Conservation (phyloP, 2,113 vertebrate species). For the Hypocryptadius cinnamomeus region DNA sequence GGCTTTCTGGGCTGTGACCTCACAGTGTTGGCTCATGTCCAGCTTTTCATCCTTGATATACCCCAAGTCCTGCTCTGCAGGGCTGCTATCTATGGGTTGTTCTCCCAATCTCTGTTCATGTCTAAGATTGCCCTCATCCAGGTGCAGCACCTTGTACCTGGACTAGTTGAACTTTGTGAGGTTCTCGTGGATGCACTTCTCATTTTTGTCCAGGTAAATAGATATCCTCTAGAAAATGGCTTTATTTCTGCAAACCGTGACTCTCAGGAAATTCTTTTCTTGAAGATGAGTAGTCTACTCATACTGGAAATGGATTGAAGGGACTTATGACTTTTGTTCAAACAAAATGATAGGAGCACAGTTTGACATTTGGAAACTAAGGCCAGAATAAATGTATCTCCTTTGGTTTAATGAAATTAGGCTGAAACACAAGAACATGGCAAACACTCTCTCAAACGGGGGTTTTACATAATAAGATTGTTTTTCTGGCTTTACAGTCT, state of each 20-base stretch:
- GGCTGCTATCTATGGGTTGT: background rate
- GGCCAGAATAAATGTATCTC: background rate
- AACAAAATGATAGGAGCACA: background rate
- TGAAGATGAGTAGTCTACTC: background rate
- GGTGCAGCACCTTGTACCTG: background rate
- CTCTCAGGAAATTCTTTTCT: background rate
- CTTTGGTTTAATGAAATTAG: background rate
- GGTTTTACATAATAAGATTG: background rate
- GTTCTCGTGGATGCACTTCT: background rate
- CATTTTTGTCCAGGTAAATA: background rate
- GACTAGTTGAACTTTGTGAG: background rate
- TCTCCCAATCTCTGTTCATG: background rate
- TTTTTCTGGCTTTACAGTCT: background rate
- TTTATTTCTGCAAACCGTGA: background rate
- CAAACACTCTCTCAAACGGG: background rate
- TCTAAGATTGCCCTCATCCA: background rate
- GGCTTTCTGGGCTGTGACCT: background rate
- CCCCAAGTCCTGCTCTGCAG: background rate
- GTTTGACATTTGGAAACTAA: background rate
- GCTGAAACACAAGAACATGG: background rate
- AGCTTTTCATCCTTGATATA: background rate
- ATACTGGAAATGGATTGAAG: background rate
- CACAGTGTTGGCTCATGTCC: background rate
- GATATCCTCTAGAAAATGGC: background rate
- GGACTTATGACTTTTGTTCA: background rate